Evolutionary conservation across 1,140 invertebrate genomes (phyloP), one percentile per base, ranked within the genome.

Genomic region (Aculops lycopersici): DNA sequence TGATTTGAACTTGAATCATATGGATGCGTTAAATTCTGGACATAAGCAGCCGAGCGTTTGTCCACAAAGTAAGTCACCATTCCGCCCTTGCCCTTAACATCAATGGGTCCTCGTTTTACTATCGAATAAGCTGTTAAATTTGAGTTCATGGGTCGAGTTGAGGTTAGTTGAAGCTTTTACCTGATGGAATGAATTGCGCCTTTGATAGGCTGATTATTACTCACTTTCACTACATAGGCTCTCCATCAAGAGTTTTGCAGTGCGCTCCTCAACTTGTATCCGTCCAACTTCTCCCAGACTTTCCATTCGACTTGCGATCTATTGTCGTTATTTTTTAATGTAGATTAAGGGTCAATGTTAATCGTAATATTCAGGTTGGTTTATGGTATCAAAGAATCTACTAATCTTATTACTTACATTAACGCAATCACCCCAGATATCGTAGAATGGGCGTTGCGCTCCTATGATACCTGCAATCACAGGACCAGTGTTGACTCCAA

Each of bases 351-450:
- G n/a, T n/a, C n/a, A n/a, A n/a, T n/a, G n/a, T n/a, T n/a, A n/a
- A n/a, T n/a, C n/a, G n/a, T n/a, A n/a, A n/a, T n/a, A n/a, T n/a
- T n/a, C n/a, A n/a, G n/a, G n/a, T n/a, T n/a, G n/a, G n/a, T n/a
- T n/a, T n/a, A n/a, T n/a, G n/a, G n/a, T n/a, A n/a, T n/a, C n/a
- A n/a, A n/a, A n/a, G n/a, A n/a, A n/a, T n/a, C n/a, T n/a, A n/a
- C n/a, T n/a, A n/a, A n/a, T n/a, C n/a, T n/a, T n/a, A n/a, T n/a
- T n/a, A 31, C 24, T 31, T 31, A 94, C 81, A 55, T 95, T 94
- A 1, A 94, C 86, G 0, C 84, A 84, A 56, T 94, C 92, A 2
- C 86, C 81, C 86, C 86, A 94, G 48, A 69, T 92, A 50, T 94
- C 88, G 58, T 92, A 94, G 51, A 92, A 83, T 0, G 86, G 88